Conservation (phyloP, 2,113 vertebrate species). For the Catharus bicknelli region DNA sequence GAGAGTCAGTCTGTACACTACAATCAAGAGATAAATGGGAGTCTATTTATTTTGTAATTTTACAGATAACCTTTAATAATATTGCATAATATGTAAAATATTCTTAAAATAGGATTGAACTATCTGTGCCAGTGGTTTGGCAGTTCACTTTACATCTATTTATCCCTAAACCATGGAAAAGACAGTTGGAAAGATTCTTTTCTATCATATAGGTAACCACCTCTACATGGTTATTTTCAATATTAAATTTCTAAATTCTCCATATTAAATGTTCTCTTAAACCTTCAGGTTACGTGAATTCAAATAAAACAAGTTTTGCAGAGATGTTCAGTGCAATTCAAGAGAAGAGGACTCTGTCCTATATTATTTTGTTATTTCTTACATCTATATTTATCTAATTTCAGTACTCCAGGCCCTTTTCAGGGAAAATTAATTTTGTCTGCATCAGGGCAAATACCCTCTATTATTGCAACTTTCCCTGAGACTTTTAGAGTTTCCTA, state of each 20-base stretch:
- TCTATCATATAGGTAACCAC: background rate
- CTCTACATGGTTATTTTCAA: background rate
- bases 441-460: fast-evolving
- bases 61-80: background rate
- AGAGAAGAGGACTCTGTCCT: background rate
- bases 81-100: background rate
- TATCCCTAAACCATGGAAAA: background rate
- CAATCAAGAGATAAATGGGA: background rate
- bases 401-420: background rate
- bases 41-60: background rate
- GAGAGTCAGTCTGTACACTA: background rate
- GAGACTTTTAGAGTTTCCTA: background rate
- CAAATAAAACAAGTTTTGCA: background rate
- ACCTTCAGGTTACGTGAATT: background rate
- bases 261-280: background rate
- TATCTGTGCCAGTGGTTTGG: background rate
- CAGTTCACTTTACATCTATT: background rate
- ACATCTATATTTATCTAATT: background rate
- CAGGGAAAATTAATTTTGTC: fast-evolving
- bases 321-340: background rate
- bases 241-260: background rate
- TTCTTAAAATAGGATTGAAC: background rate
- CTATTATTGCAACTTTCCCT: background rate
- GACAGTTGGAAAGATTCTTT: background rate
- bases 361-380: background rate